These are phyloP conservation scores for Tokudaia muenninki DNA, from an alignment of 2,797 vertebrate species.

Conservation along the genomic window DNA sequence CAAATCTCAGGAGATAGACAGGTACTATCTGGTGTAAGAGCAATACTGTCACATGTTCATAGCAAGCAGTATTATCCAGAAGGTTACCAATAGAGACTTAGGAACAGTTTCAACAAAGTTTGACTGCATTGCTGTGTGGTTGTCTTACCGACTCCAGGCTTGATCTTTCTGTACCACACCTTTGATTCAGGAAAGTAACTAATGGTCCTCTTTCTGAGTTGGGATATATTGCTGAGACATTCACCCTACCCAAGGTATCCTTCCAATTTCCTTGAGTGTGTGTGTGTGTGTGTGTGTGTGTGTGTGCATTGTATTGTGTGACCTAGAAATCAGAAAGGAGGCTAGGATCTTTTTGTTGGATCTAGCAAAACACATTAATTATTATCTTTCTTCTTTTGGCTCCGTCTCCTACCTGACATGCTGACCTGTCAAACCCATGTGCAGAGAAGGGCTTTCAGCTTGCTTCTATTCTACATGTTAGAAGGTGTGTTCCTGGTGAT, in stretches of 20 bases:
- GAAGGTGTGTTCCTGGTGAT: not conserved
- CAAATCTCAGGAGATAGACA: not conserved
- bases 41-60: conserved; percentile 18
- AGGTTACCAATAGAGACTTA: conserved; percentile 88
- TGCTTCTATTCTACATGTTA: not conserved
- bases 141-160: conserved; percentile 9
- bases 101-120: conserved; percentile 86
- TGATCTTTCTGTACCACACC: not conserved
- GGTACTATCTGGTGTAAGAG: not conserved
- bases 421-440: not conserved
- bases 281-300: too few species aligned
- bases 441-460: not conserved
- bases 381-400: not conserved
- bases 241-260: conserved; percentile 88
- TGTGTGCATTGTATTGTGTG: not conserved
- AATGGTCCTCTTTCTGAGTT: not conserved
- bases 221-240: conserved; percentile 83
- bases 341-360: not conserved
- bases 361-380: not conserved
- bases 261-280: conserved; percentile 88
- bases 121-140: conserved; percentile 75
- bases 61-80: conserved; percentile 87
- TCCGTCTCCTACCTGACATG: not conserved
- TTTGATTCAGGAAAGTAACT: conserved; percentile 61
- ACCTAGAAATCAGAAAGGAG: not conserved